These are phyloP conservation scores for Manacus vitellinus DNA, from an alignment of 2,113 vertebrate genomes.

Conservation along the genomic window DNA sequence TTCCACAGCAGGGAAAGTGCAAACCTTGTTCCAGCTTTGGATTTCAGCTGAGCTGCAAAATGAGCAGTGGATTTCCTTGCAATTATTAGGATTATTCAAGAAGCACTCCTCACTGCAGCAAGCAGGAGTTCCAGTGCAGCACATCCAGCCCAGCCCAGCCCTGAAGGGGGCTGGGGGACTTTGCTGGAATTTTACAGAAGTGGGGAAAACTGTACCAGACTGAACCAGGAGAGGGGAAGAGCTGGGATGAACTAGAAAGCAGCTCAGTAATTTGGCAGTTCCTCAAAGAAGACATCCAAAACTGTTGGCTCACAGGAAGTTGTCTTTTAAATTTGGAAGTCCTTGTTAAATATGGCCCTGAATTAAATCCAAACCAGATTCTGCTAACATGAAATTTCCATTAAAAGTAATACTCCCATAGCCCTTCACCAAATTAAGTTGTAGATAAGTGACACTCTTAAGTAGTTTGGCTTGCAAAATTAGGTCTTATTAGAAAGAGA, in stretches of 20 bases:
- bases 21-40: neutral
- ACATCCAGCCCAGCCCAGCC: neutral
- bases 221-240: neutral
- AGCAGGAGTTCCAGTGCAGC: neutral
- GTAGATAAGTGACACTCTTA: neutral
- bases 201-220: neutral
- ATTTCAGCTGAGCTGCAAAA: neutral
- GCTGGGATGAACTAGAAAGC: neutral
- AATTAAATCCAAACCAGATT: neutral
- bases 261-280: neutral
- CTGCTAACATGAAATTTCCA: neutral
- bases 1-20: neutral
- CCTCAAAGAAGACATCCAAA: neutral
- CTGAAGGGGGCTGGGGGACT: neutral
- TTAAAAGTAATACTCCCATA: neutral
- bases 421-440: neutral
- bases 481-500: neutral
- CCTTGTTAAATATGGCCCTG: neutral
- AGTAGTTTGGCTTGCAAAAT: neutral
- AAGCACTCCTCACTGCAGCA: neutral
- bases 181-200: neutral
- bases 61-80: neutral
- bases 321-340: conserved; percentile 1
- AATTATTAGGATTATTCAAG: neutral
- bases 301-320: neutral